Base-by-base conservation (phyloP, 2,113 vertebrate genomes). In the Micronycteris hirsuta region DNA sequence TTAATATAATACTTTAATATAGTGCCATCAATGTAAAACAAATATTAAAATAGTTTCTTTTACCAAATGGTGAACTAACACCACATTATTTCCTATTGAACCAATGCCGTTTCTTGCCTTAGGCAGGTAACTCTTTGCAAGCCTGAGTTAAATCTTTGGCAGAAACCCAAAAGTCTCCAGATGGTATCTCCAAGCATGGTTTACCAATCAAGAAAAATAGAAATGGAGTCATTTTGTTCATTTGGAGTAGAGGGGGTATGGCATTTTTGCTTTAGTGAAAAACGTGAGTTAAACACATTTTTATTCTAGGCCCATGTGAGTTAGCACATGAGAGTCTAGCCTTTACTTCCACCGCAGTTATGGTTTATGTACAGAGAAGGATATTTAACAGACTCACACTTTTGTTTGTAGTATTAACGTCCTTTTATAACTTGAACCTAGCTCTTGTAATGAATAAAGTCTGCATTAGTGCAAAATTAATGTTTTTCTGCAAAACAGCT, bases 81-180 rank as follows among this genome's bases (percentile, higher is more conserved):
- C 28, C 84, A 58, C 4, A 19, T 38, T 81, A 36, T 89, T 94
- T 92, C 74, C 83, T 61, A 65, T 78, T 76, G 70, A 96, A 63
- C 86, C 63, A 76, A 24, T 22, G n/a, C 13, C 22, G 61, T 80
- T 91, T 91, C 78, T 95, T 96, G 92, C 95, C 93, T 81, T 70
- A 71, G 93, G 93, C 94, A 95, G 89, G 95, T 96, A 97, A 67
- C 83, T 96, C 81, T 97, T n/a, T 70, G 67, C 4, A 78, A 95
- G 58, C n/a, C 71, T 93, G 91, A 96, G 86, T 95, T 96, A 93
- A 89, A 95, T 67, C 68, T 76, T 49, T 97, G 97, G 96, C 94
- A 96, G 88, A 96, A 91, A 92, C 20, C 78, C 92, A 97, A 47
- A 45, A 49, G 61, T 63, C 8, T 94, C 92, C 96, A 97, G 95